Percentiles rank a stretch among this genome's conserved stretches.
Conservation (phyloP, 2,797 vertebrate genomes). For the Hyperoplus lanceolatus region DNA sequence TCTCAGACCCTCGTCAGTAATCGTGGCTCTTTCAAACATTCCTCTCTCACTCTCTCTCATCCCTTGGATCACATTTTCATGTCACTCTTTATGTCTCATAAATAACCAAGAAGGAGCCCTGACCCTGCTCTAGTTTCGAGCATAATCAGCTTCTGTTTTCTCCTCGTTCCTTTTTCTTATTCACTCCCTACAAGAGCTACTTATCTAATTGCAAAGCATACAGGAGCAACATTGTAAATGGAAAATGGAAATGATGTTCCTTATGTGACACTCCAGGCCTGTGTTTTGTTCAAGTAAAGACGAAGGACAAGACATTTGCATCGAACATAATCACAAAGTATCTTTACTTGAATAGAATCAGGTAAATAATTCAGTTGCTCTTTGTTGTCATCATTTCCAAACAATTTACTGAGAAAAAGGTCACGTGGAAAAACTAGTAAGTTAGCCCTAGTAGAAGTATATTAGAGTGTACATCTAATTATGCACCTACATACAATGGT, state of each 20-base stretch:
- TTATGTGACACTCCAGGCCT: background rate
- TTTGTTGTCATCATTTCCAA: no score
- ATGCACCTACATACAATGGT: background rate
- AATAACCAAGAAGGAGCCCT: slow-evolving; percentile 66
- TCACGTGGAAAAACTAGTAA: no score
- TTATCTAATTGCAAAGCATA: slow-evolving; percentile 1
- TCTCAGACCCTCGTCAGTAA: slow-evolving; percentile 49
- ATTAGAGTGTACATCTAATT: background rate
- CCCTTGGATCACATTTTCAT: slow-evolving; percentile 68
- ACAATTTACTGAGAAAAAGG: no score
- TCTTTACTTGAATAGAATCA: background rate
- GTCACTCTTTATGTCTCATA: slow-evolving; percentile 69
- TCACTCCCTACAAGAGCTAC: slow-evolving; percentile 21
- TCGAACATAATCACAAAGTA: background rate
- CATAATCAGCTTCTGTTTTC: slow-evolving; percentile 20
- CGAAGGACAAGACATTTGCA: background rate
- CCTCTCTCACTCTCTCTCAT: slow-evolving; percentile 41
- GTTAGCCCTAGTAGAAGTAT: no score
- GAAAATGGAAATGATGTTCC: background rate
- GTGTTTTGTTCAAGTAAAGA: background rate
- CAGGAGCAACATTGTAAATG: background rate
- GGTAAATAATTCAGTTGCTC: no score
- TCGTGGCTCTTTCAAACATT: slow-evolving; percentile 46
- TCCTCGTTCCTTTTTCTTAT: background rate
- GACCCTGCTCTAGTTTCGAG: slow-evolving; percentile 58